Evolutionary conservation across 2,888 invertebrate species (phyloP).

Genomic region (Conistra vaccinii): DNA sequence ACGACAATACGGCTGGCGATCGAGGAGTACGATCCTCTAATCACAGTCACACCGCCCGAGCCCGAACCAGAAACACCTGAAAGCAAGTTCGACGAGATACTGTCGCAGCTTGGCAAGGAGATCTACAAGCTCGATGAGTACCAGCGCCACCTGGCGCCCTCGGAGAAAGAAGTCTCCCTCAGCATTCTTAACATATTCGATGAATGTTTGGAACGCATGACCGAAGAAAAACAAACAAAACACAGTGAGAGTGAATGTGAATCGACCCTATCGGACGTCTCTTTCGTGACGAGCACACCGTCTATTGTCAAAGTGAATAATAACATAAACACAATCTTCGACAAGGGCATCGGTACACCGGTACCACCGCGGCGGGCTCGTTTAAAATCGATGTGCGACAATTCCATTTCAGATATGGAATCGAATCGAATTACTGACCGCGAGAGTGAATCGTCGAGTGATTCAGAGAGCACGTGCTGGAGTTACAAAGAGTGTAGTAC

Average conservation of each 20-base stretch:
- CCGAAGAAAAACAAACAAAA: slow-evolving; percentile 70
- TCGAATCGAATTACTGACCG: slow-evolving; percentile 58
- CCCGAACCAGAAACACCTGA: slow-evolving; percentile 72
- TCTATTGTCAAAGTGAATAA: slow-evolving; percentile 72
- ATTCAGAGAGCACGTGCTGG: slow-evolving; percentile 88
- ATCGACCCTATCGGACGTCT: slow-evolving; percentile 78
- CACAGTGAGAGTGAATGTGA: slow-evolving; percentile 81
- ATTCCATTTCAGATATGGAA: slow-evolving; percentile 65
- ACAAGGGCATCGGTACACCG: slow-evolving; percentile 77
- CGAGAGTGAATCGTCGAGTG: slow-evolving; percentile 79
- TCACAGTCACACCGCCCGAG: slow-evolving; percentile 76
- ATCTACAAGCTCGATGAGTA: slow-evolving; percentile 88
- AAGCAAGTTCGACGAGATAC: slow-evolving; percentile 87
- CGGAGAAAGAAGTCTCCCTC: slow-evolving; percentile 80
- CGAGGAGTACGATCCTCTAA: slow-evolving; percentile 87
- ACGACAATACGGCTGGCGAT: slow-evolving; percentile 80
- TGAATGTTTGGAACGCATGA: slow-evolving; percentile 86
- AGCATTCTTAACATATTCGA: slow-evolving; percentile 88
- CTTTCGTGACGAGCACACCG: slow-evolving; percentile 83
- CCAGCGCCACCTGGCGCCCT: slow-evolving; percentile 80
- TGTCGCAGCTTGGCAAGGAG: slow-evolving; percentile 87
- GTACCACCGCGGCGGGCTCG: slow-evolving; percentile 79
- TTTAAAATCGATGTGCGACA: slow-evolving; percentile 71
- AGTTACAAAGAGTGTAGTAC: slow-evolving; percentile 86
- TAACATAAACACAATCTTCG: slow-evolving; percentile 71